Conservation (phyloP, 2,797 vertebrate genomes). For the Paratrypauchen microcephalus region DNA sequence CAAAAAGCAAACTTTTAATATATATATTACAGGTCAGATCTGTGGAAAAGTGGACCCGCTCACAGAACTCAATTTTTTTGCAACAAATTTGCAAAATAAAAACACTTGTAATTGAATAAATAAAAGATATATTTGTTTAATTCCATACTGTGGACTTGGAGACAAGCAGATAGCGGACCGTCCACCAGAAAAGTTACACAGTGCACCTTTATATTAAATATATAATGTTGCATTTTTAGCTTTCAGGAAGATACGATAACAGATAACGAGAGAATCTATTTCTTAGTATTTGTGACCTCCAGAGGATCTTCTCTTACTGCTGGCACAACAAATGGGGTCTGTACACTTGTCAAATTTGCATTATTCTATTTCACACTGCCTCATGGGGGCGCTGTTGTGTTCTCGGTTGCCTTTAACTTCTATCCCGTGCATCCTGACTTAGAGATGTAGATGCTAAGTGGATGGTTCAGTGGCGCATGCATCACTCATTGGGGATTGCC, state of each 20-base stretch:
- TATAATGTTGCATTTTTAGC: conserved; percentile 22
- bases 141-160: too few species aligned
- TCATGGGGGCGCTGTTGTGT: background rate
- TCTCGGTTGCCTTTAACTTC: conserved; percentile 40
- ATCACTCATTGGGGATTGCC: conserved; percentile 48
- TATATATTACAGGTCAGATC: too few species aligned
- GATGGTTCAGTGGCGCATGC: background rate
- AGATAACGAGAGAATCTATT: conserved; percentile 27
- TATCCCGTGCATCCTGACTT: background rate
- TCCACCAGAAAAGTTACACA: too few species aligned
- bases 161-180: too few species aligned
- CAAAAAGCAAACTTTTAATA: too few species aligned
- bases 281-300: conserved; percentile 45
- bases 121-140: too few species aligned
- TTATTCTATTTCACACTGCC: background rate
- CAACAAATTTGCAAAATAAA: too few species aligned
- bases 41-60: too few species aligned
- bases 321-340: conserved; percentile 45
- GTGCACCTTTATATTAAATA: too few species aligned
- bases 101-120: too few species aligned
- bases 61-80: too few species aligned
- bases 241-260: conserved; percentile 49
- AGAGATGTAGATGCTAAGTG: conserved; percentile 45
- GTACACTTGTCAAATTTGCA: background rate
- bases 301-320: conserved; percentile 29